Evolutionary conservation across 2,888 invertebrate species (phyloP), one percentile per base, ranked within the genome.

Genomic region (Synergus itoensis): DNA sequence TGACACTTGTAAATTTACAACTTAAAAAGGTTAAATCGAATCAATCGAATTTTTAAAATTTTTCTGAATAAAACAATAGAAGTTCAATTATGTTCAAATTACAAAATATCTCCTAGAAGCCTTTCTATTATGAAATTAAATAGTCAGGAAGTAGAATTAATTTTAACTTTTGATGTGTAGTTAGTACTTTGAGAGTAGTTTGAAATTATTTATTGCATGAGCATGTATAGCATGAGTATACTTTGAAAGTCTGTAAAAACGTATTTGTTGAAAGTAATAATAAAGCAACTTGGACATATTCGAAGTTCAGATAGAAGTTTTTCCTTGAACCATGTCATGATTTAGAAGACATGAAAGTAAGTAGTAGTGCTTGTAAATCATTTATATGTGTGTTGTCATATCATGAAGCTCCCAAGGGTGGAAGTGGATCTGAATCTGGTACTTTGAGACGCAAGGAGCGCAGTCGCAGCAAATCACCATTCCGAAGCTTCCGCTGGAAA

Each of bases 381-480:
- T 75, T 36, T 45, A 63, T 45, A 76, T 85, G 84, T 84, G 83
- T 88, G 86, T 87, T 88, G 84, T 87, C 82, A 85, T 87, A 83
- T 87, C 81, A 82, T 80, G 80, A 91, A 91, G 91, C 90, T 88
- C 90, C 90, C 63, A 90, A 89, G 87, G 91, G 89, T 85, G 89
- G 90, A 83, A 86, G 86, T 83, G 89, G 91, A 84, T 90, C 91
- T 75, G 91, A 92, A 82, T 90, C 91, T 79, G 91, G 92, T 87
- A 90, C 91, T 69, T 86, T 91, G 85, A 91, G 89, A 84, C 92
- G 92, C 86, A 96, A 96, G 95, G 95, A 96, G 92, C 95, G 97
- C 87, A 97, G 98, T 88, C 95, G 98, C 90, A 98, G 98, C 94
- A 98, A 98, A 94, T 98, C 98, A 89, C 98, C 98, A 84, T 98